Conservation (phyloP, 2,113 vertebrate species). For the Hydrolagus affinis region DNA sequence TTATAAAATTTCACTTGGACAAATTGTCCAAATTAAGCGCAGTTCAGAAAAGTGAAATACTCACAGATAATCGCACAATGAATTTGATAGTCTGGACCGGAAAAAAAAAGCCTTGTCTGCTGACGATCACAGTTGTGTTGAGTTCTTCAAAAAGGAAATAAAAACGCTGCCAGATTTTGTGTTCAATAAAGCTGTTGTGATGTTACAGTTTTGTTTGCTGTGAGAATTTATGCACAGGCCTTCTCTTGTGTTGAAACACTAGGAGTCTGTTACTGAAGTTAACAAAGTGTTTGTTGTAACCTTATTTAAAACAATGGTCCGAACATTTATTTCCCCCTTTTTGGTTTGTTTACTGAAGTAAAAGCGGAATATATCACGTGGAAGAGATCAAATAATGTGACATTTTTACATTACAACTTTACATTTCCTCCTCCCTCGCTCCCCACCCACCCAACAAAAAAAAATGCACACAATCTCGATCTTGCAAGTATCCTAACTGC, state of each 20-base stretch:
- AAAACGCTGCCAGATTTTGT: conserved; percentile 57
- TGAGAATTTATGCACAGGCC: conserved; percentile 68
- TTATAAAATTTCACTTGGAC: not conserved
- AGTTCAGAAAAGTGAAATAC: not conserved
- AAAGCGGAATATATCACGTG: conserved; percentile 35
- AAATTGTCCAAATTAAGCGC: not conserved
- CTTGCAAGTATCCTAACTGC: too few relatives aligned
- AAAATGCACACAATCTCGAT: too few relatives aligned
- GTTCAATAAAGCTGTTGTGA: conserved; percentile 70
- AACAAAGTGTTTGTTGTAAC: conserved; percentile 64
- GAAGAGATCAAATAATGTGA: not conserved
- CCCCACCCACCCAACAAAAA: too few relatives aligned
- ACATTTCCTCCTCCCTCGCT: too few relatives aligned
- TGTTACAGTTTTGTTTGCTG: conserved; percentile 64
- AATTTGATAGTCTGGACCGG: conserved; percentile 50
- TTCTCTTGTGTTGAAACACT: conserved; percentile 65
- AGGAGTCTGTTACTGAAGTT: conserved; percentile 58
- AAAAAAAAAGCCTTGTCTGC: conserved; percentile 47
- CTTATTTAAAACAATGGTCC: conserved; percentile 44
- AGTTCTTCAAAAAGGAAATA: conserved; percentile 50
- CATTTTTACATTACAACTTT: too few relatives aligned
- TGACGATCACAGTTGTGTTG: conserved; percentile 57
- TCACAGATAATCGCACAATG: conserved; percentile 2
- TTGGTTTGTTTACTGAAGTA: not conserved
- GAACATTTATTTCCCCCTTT: not conserved